Evolutionary conservation across 2,797 vertebrate species (phyloP).

Genomic region (Hylomyscus alleni): DNA sequence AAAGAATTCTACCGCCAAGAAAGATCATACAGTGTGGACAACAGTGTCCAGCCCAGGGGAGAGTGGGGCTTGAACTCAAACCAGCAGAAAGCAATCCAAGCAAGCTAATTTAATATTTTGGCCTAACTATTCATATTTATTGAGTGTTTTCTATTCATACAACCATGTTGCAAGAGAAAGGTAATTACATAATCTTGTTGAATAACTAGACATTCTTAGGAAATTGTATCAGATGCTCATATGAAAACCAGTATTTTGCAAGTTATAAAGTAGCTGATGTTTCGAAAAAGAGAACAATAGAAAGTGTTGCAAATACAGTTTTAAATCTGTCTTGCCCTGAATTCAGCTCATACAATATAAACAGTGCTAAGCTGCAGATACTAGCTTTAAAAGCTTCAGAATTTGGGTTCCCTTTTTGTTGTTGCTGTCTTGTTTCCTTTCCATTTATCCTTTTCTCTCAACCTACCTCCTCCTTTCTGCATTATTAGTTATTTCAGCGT

Average conservation of each 20-base stretch:
- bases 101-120: background rate
- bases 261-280: background rate
- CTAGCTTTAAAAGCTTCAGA: background rate
- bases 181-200: background rate
- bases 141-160: background rate
- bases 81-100: background rate
- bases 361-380: background rate
- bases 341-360: background rate
- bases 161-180: conserved; percentile 4
- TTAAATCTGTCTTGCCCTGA: background rate
- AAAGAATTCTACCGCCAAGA: background rate
- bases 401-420: background rate
- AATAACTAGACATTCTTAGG: background rate
- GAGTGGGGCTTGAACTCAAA: background rate
- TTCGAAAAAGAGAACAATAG: background rate
- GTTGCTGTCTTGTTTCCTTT: background rate
- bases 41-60: background rate
- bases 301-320: background rate
- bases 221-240: background rate
- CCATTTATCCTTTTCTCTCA: background rate
- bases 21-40: background rate
- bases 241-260: background rate
- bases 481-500: conserved; percentile 22
- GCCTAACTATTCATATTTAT: background rate
- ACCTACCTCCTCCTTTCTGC: background rate